phyloP scores from a whole-genome alignment of 1,140 invertebrate genomes.

The Proctacanthus coquilletti region DNA sequence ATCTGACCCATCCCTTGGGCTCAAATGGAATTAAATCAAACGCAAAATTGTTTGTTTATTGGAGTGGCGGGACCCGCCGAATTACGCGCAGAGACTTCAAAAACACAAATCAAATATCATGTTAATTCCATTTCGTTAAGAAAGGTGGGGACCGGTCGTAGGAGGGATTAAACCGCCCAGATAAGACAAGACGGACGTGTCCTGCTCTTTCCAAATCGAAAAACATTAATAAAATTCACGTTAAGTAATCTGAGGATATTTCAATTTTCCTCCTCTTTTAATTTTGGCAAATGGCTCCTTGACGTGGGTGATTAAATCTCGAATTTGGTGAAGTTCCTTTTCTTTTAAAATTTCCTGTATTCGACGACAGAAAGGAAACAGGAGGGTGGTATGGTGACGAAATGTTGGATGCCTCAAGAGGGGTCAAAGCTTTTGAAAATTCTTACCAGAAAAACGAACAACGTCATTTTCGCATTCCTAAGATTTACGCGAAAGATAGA shows the following conservation, averaged over 20 bases:
- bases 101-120: conserved; percentile 1
- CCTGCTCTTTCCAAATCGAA: not conserved
- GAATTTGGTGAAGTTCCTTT: not conserved
- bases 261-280: not conserved
- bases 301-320: not conserved
- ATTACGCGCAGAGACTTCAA: not conserved
- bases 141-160: no score
- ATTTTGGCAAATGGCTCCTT: not conserved
- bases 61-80: not conserved
- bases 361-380: no score
- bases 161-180: no score
- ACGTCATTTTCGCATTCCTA: no score
- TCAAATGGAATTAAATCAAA: conserved; percentile 1
- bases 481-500: no score
- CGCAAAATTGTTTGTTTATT: conserved; percentile 1
- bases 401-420: no score
- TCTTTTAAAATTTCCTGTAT: no score
- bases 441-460: no score
- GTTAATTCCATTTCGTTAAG: not conserved
- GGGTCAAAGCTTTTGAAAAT: no score
- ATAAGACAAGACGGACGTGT: not conserved
- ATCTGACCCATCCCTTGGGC: not conserved
- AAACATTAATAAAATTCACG: not conserved
- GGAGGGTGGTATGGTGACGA: no score
- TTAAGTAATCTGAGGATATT: conserved; percentile 1